These are phyloP conservation scores for Acropora yongei DNA, from an alignment of 64 coral and sea anemone genomes.

Conservation along the genomic window DNA sequence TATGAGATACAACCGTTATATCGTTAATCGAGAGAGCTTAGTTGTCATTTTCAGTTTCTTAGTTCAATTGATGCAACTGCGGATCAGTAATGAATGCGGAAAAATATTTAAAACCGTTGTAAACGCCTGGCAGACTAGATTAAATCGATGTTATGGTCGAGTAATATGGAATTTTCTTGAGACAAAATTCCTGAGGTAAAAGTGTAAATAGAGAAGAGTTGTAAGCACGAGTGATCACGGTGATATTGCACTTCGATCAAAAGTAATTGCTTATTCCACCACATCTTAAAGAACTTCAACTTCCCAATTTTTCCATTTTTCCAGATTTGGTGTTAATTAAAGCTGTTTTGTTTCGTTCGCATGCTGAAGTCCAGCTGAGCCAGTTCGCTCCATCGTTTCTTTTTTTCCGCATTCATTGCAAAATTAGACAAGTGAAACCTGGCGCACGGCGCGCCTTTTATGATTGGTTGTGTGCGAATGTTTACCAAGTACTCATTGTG, in stretches of 20 bases:
- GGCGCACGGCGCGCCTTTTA: background rate
- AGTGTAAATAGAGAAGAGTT: background rate
- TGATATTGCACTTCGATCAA: background rate
- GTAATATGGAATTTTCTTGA: background rate
- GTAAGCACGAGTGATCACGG: background rate
- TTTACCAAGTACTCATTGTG: background rate
- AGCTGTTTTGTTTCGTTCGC: too few species aligned
- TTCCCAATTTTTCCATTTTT: background rate
- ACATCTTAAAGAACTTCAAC: background rate
- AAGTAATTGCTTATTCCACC: background rate
- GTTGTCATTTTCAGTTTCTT: too few species aligned
- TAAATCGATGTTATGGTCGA: background rate
- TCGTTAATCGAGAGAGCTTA: too few species aligned
- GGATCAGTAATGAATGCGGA: too few species aligned
- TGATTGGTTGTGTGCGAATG: background rate
- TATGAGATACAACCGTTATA: too few species aligned
- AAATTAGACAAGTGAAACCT: background rate
- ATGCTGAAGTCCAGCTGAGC: background rate
- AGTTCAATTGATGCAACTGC: too few species aligned
- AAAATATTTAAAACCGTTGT: background rate
- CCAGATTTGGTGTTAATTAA: background rate
- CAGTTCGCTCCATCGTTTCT: background rate
- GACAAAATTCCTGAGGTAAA: background rate
- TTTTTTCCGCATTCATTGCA: constrained; percentile 41
- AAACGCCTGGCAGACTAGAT: background rate